phyloP scores from a whole-genome alignment of 2,113 vertebrate genomes.

The Nibea albiflora region DNA sequence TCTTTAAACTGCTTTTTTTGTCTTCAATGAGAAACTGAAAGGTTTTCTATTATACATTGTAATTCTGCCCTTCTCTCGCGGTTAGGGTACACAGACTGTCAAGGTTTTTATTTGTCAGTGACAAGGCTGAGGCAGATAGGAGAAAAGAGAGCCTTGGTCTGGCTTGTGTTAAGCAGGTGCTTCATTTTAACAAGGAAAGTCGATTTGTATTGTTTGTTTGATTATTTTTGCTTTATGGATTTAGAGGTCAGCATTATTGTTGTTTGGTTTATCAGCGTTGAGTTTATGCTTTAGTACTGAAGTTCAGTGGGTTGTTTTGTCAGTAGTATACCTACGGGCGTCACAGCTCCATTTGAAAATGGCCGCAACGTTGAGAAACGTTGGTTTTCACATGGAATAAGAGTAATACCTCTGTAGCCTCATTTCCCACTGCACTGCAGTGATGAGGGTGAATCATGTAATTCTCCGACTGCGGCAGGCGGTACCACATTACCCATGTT shows the following conservation, averaged over 20 bases:
- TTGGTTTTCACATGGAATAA: slow-evolving; percentile 32
- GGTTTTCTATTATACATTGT: slow-evolving; percentile 75
- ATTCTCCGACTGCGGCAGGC: slow-evolving; percentile 23
- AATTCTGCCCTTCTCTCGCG: slow-evolving; percentile 60
- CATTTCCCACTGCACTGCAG: slow-evolving; percentile 34
- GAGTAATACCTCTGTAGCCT: not conserved
- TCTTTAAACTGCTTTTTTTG: slow-evolving; percentile 41
- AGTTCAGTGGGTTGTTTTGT: not conserved
- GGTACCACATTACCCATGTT: slow-evolving; percentile 17
- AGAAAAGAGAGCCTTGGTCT: slow-evolving; percentile 35
- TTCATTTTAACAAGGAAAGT: slow-evolving; percentile 67
- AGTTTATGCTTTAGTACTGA: slow-evolving; percentile 48
- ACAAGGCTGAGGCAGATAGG: slow-evolving; percentile 64
- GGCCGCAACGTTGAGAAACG: slow-evolving; percentile 26
- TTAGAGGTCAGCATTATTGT: slow-evolving; percentile 55
- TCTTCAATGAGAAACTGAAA: slow-evolving; percentile 60
- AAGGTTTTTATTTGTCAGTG: slow-evolving; percentile 76
- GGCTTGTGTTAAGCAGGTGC: slow-evolving; percentile 62
- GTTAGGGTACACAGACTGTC: slow-evolving; percentile 61
- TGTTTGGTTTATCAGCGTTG: slow-evolving; percentile 33
- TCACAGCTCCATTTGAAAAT: slow-evolving; percentile 13
- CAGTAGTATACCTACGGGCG: not conserved
- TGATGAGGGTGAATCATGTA: slow-evolving; percentile 19
- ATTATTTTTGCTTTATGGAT: slow-evolving; percentile 48
- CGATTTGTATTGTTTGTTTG: slow-evolving; percentile 56